Evolutionary conservation across 2,797 vertebrate genomes (phyloP), one percentile per base, ranked within the genome.

Genomic region (Syndactyla subalaris): DNA sequence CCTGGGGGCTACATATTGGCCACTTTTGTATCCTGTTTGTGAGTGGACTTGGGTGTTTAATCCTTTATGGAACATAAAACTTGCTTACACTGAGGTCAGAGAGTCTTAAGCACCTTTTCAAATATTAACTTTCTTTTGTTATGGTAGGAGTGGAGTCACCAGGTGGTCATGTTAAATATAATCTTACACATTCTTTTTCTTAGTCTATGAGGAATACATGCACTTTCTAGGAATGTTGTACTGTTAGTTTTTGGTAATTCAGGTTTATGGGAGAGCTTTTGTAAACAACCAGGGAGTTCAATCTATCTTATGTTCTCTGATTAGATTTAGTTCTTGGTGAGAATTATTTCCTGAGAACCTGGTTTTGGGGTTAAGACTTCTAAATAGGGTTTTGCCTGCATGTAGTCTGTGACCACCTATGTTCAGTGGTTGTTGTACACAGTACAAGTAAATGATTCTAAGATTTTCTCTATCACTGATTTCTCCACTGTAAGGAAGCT

Each of bases 101-200:
- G 20, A 84, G 11, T 80, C 70, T 80, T 83, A 88, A 83, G 58
- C 46, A 89, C 62, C 65, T 91, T 93, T 86, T 91, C 92, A 96
- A 97, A 93, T 83, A 83, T 41, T 92, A 85, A 65, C 78, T 89
- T 88, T 89, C 65, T 83, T 80, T 88, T 92, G 82, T 89, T 93
- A 68, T 85, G 73, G n/a, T 85, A 88, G 51, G 32, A 96, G 55
- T 32, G 2, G 43, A 95, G 73, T 91, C 73, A 85, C 81, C 92
- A 91, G 82, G 89, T 96, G 93, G 84, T 85, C 78, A 76, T 71
- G 52, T 89, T 92, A 92, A 96, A 95, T 94, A 77, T 85, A 95
- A 85, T 84, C 87, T 89, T 91, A 83, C 61, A 83, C 89, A 91
- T 96, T 96, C 91, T 68, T 95, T 94, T 88, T 85, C 82, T 88